Percentiles rank a stretch among this genome's conserved stretches.
Conservation (phyloP, 92 coral and sea anemone species). For the Umimayanthus chanpuru region DNA sequence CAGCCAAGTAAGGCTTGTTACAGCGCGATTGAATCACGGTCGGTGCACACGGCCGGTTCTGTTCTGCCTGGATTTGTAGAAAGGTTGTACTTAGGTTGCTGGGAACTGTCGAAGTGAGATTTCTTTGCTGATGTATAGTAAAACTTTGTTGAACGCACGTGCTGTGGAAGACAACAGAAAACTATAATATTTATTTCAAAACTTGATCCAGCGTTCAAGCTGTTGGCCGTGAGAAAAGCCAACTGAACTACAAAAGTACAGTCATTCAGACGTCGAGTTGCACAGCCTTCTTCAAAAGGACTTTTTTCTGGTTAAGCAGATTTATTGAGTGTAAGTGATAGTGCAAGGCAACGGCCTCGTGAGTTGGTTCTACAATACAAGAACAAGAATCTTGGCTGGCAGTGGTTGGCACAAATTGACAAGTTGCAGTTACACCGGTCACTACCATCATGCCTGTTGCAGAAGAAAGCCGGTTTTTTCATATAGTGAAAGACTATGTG, state of each 20-base stretch:
- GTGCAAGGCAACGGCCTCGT: neutral
- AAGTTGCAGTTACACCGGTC: no score
- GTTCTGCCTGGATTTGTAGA: no score
- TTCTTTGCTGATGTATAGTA: neutral
- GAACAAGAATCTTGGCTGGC: neutral
- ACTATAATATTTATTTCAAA: neutral
- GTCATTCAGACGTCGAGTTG: slow-evolving; percentile 6
- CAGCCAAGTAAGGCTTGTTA: neutral
- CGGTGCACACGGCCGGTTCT: no score
- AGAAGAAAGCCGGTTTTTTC: slow-evolving; percentile 55
- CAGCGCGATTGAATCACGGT: neutral
- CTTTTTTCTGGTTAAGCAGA: neutral
- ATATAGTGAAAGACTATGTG: slow-evolving; percentile 79
- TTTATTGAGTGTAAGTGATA: neutral
- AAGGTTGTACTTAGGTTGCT: neutral
- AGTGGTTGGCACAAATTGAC: no score
- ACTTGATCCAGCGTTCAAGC: slow-evolving; percentile 11
- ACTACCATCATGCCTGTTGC: slow-evolving; percentile 51
- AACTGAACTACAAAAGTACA: neutral
- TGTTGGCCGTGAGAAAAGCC: slow-evolving; percentile 1
- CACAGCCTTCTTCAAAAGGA: neutral
- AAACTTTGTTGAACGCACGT: neutral
- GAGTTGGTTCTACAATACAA: neutral
- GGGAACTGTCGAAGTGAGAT: neutral
- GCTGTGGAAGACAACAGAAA: neutral